Evolutionary conservation across 2,113 vertebrate genomes (phyloP), one percentile per base, ranked within the genome.

Genomic region (Natator depressus): DNA sequence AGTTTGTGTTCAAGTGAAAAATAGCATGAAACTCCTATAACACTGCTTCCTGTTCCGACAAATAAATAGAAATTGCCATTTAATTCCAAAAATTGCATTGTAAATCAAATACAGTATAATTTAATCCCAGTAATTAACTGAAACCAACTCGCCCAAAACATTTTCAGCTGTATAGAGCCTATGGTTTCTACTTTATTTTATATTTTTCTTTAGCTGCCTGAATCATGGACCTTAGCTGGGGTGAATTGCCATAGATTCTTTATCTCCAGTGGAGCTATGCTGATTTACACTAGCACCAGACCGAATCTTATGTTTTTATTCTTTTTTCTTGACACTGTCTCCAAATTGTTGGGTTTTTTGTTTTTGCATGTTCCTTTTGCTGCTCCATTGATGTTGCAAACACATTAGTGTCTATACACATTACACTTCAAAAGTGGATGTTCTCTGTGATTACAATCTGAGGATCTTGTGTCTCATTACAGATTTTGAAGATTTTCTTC

Each of bases 391-490:
- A 29, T 75, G 59, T 88, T 91, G 90, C 59, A 49, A 65, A 94
- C 84, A 49, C 65, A 51, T 59, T 54, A 87, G 91, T 93, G 85
- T 75, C 80, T 95, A 65, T 91, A 92, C 24, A 31, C 78, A 51
- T 88, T 95, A 75, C 59, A 57, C 95, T 95, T 96, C 81, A 84
- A 79, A 97, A 93, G 93, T 24, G 35, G 82, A 49, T 38, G 62
- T 83, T 92, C 92, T 95, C 93, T 94, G 89, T 96, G 97, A 96
- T 96, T 95, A 53, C 85, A 96, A 81, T 53, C 88, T 87, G 54
- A 81, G 78, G 31, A 13, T 69, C 47, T 96, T 88, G 88, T 82
- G 96, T 94, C 53, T 89, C 85, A 53, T 79, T 92, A 79, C 82
- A 54, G 20, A 85, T 96, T 96, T 92, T 87, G 94, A 96, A 96